Evolutionary conservation across 30 jellyfish, hydroid and myxozoan genomes (phyloP), one percentile per base, ranked within the genome.

Genomic region (Phacellophora camtschatica): DNA sequence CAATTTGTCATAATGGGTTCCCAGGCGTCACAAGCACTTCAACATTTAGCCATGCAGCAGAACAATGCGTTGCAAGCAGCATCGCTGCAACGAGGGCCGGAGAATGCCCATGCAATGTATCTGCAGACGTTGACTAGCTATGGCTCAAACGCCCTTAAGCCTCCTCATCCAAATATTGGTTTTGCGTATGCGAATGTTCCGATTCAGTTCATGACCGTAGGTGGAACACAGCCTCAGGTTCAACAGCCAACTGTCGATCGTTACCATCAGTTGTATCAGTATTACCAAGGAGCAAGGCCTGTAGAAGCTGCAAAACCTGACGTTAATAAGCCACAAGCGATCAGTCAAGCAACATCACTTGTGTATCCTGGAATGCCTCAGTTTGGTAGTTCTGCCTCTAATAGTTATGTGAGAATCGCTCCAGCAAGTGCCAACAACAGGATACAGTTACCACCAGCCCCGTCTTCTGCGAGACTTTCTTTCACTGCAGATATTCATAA

Each of bases 331-430:
- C n/a, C n/a, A n/a, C 81, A 72, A 34, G 45, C 1, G 18, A n/a
- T 65, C 16, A 29, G 33, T 25, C 81, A 62, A 43, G 63, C 91
- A 11, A 41, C 84, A 11, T 4, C 91, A 32, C 58, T 80, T 3
- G 59, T 80, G 77, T 80, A 61, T 28, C 91, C 91, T 20, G 91
- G 91, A 2, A 65, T 80, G 30, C 65, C 58, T 29, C 86, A 81
- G 16, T 54, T 33, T 2, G 46, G 59, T 58, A 74, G 73, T 37
- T 39, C 81, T 34, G n/a, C 57, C 11, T 57, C 90, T 12, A 74
- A 87, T 54, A 89, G 79, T 59, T 89, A 75, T 53, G 95, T 89
- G 7, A 92, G 97, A n/a, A 89, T 89, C 33, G 97, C 97, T 3
- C 97, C 97, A 19, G 97, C 97, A 27, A 66, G 53, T 34, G 51